Evolutionary conservation across 2,797 vertebrate species (phyloP), one percentile per base, ranked within the genome.

Genomic region (Tympanoctomys barrerae): DNA sequence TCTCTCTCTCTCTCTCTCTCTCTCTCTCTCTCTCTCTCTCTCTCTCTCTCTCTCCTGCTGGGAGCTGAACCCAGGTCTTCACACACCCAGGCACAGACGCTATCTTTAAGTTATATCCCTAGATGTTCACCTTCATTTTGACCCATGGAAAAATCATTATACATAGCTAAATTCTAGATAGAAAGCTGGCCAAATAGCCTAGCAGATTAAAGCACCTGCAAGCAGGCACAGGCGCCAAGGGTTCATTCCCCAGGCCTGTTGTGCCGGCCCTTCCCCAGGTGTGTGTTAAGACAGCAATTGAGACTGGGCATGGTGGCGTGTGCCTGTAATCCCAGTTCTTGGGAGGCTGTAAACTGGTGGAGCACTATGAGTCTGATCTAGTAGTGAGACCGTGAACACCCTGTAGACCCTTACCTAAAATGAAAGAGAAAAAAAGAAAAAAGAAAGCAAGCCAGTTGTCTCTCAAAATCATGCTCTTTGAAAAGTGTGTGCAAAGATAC

Each of bases 401-500:
- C 42, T 42, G 42, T 42, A 42, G 42, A 42, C 42, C 4, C 42
- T 6, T 42, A 4, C 42, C 42, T 42, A 42, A 42, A 42, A 42
- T 42, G 42, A 42, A 42, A 42, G 42, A 42, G 42, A 42, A 42
- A 42, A 6, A 42, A 42, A 42, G 42, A 42, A 42, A 42, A 42
- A 42, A 42, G 42, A 5, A 42, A 42, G 42, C 42, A 42, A 42
- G 36, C 14, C 61, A 80, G 54, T 0, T 95, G 24, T 80, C 68
- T 80, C 89, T 85, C 26, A 9, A 10, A 3, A 54, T 62, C 91
- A 90, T 81, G 33, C 4, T 92, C 71, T 94, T 84, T 83, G 61
- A 89, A 96, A 90, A 90, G 22, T 12, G 61, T 16, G 26, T 42
- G 54, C 49, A 91, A 91, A 95, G 86, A 88, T 6, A n/a, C 1